These are phyloP conservation scores for Sebastes wilsoni DNA, from an alignment of 2,797 vertebrate genomes.

Conservation along the genomic window DNA sequence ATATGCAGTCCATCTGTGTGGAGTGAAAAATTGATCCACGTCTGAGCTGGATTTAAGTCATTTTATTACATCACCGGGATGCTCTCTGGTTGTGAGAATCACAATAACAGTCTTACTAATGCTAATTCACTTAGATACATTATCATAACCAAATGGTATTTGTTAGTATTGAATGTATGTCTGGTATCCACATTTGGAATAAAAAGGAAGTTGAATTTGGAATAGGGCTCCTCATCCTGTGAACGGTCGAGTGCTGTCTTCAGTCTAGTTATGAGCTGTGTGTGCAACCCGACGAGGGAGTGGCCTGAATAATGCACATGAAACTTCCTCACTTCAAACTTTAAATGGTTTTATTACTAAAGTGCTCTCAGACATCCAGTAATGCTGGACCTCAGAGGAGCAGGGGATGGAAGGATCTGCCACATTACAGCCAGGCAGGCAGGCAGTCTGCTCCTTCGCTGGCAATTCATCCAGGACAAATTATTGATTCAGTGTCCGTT, in stretches of 20 bases:
- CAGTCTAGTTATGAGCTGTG: slow-evolving; percentile 14
- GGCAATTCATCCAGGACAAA: slow-evolving; percentile 24
- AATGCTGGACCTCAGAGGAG: slow-evolving; percentile 45
- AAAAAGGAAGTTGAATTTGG: neutral
- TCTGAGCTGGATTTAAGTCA: slow-evolving; percentile 9
- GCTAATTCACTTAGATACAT: slow-evolving; percentile 22
- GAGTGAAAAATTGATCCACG: slow-evolving; percentile 1
- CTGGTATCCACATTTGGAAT: neutral
- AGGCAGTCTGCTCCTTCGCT: slow-evolving; percentile 24
- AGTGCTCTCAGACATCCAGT: slow-evolving; percentile 66
- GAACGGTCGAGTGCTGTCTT: neutral
- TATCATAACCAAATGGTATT: slow-evolving; percentile 28
- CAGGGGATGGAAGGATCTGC: slow-evolving; percentile 39
- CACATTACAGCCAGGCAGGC: slow-evolving; percentile 34
- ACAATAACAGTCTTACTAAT: neutral
- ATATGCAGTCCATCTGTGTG: slow-evolving; percentile 26
- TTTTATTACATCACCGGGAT: slow-evolving; percentile 1
- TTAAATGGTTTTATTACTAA: slow-evolving; percentile 59
- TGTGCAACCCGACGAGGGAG: slow-evolving; percentile 1
- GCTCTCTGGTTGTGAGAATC: neutral
- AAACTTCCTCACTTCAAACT: slow-evolving; percentile 43
- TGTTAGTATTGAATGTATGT: neutral
- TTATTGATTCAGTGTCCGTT: slow-evolving; percentile 54
- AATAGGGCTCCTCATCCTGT: neutral
- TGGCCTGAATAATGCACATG: slow-evolving; percentile 51